Conservation (phyloP, 2,888 invertebrate genomes). For the Caenorhabditis japonica region DNA sequence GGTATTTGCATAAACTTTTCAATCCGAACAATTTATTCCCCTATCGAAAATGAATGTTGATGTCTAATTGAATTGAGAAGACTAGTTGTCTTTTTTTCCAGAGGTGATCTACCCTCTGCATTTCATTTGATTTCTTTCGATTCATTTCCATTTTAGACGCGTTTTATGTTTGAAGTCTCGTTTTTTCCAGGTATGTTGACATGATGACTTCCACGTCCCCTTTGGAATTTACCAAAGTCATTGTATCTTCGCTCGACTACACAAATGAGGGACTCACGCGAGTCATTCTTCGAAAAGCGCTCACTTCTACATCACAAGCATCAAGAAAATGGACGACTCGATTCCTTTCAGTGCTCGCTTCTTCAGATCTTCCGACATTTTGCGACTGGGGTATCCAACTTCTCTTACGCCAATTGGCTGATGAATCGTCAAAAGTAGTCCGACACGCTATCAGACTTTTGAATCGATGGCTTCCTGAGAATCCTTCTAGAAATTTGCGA, state of each 20-base stretch:
- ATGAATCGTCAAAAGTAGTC: conserved; percentile 83
- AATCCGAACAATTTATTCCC: background rate
- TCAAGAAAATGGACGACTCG: conserved; percentile 89
- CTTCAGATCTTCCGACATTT: conserved; percentile 82
- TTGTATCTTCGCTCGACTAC: conserved; percentile 92
- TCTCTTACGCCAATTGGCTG: conserved; percentile 88
- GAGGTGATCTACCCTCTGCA: background rate
- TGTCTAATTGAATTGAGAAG: conserved; percentile 17
- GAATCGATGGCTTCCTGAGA: conserved; percentile 42
- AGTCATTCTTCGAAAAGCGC: conserved; percentile 80
- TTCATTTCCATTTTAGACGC: conserved; percentile 1
- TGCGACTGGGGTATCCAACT: conserved; percentile 87
- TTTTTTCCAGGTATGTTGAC: conserved; percentile 34
- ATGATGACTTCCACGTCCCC: conserved; percentile 85
- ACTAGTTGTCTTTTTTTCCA: conserved; percentile 13
- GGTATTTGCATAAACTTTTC: conserved; percentile 43
- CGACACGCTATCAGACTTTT: conserved; percentile 62
- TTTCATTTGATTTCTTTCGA: background rate
- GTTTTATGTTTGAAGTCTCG: too few species aligned
- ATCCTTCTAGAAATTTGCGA: conserved; percentile 26
- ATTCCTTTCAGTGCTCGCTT: conserved; percentile 88
- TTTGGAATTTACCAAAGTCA: conserved; percentile 92
- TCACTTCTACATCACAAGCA: conserved; percentile 77
- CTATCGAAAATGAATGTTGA: background rate
- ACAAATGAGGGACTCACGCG: conserved; percentile 80